These are phyloP conservation scores for Troides oblongomaculatus DNA, from an alignment of 2,888 invertebrate species.

Conservation along the genomic window DNA sequence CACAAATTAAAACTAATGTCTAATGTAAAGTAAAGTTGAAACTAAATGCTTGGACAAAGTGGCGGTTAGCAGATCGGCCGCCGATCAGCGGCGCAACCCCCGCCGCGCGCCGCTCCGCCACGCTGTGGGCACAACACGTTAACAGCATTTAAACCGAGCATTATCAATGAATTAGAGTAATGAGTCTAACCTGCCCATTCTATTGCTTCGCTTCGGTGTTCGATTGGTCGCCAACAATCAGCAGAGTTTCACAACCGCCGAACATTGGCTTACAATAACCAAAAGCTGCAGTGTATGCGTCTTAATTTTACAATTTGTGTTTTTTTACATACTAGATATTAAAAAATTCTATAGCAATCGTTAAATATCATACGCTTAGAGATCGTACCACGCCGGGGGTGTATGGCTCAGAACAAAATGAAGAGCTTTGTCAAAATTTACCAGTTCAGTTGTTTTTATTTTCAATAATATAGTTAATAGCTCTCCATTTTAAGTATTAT, in stretches of 20 bases:
- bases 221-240: constrained; percentile 14
- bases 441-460: no score
- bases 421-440: no score
- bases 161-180: constrained; percentile 10
- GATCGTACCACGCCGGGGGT: no score
- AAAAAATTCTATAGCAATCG: no score
- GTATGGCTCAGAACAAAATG: no score
- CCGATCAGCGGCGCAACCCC: background rate
- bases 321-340: no score
- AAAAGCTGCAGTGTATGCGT: no score
- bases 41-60: constrained; percentile 77
- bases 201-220: background rate
- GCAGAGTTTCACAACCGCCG: constrained; percentile 27
- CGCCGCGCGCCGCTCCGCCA: background rate
- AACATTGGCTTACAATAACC: constrained; percentile 1
- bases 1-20: constrained; percentile 77
- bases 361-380: no score
- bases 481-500: no score
- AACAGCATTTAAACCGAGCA: constrained; percentile 17
- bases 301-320: no score
- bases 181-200: constrained; percentile 12
- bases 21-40: constrained; percentile 73
- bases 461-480: no score
- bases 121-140: constrained; percentile 22
- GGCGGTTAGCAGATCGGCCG: constrained; percentile 55